Evolutionary conservation across 1,140 invertebrate species (phyloP).

Genomic region (Drosophila guanche): DNA sequence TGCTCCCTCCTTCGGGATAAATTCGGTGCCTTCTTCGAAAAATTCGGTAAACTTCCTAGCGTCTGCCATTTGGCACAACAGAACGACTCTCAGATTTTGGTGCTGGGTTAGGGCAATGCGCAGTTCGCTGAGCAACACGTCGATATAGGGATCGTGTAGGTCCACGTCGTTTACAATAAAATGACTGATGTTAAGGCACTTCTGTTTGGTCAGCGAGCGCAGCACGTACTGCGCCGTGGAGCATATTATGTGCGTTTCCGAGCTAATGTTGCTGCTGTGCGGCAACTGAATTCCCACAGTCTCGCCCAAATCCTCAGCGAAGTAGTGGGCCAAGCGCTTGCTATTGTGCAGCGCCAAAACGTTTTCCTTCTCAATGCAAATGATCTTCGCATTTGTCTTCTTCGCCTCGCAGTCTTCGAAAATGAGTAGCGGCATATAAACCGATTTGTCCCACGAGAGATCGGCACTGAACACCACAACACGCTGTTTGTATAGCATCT

Average conservation of each 20-base stretch:
- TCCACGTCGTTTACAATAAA: slow-evolving; percentile 96
- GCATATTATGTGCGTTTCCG: slow-evolving; percentile 57
- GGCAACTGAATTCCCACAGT: slow-evolving; percentile 97
- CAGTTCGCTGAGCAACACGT: slow-evolving; percentile 94
- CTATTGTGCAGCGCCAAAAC: slow-evolving; percentile 65
- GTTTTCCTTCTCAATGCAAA: slow-evolving; percentile 60
- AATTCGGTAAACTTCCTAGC: slow-evolving; percentile 38
- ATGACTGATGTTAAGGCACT: slow-evolving; percentile 89
- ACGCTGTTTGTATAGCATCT: slow-evolving; percentile 36
- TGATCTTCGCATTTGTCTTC: slow-evolving; percentile 44
- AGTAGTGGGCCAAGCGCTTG: slow-evolving; percentile 87
- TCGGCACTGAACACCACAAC: slow-evolving; percentile 56
- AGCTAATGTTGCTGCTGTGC: slow-evolving; percentile 85
- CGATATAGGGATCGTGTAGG: slow-evolving; percentile 94
- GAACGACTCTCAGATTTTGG: slow-evolving; percentile 90
- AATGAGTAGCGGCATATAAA: slow-evolving; percentile 53
- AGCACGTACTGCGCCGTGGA: slow-evolving; percentile 65
- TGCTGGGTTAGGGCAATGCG: slow-evolving; percentile 89
- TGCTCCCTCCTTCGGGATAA: slow-evolving; percentile 5
- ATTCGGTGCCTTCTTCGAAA: slow-evolving; percentile 57
- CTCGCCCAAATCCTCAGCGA: slow-evolving; percentile 93
- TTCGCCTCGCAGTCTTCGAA: slow-evolving; percentile 47
- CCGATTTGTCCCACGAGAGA: slow-evolving; percentile 56
- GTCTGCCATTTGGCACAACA: slow-evolving; percentile 88
- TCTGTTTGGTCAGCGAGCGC: slow-evolving; percentile 71